Evolutionary conservation across 2,888 invertebrate genomes (phyloP).

Genomic region (Calephelis perditalis): DNA sequence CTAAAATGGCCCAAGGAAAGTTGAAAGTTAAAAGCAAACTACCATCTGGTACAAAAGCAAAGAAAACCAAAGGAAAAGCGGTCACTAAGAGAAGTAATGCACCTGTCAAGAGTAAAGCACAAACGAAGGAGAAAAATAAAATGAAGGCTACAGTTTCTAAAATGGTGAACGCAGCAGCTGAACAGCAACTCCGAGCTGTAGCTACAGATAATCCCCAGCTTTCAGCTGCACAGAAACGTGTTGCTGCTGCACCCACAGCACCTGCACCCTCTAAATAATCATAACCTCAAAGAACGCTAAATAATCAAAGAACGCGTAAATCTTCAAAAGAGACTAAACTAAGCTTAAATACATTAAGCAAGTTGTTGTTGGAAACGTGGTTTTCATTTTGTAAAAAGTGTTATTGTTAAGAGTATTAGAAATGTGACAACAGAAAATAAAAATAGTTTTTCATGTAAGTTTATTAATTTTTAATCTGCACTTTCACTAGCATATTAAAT

Average conservation of each 20-base stretch:
- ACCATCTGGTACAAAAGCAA: constrained; percentile 74
- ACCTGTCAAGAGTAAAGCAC: constrained; percentile 81
- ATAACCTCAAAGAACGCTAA: not conserved
- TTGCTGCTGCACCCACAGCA: constrained; percentile 62
- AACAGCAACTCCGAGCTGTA: constrained; percentile 80
- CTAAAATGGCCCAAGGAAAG: constrained; percentile 82
- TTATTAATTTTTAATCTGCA: too few species aligned
- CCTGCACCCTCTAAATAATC: constrained; percentile 51
- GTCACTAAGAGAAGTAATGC: constrained; percentile 80
- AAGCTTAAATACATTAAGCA: too few species aligned
- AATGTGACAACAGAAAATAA: too few species aligned
- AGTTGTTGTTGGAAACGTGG: too few species aligned
- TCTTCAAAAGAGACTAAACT: too few species aligned
- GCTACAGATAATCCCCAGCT: constrained; percentile 73
- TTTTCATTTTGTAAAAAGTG: too few species aligned
- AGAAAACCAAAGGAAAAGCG: constrained; percentile 74
- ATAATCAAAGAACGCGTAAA: too few species aligned
- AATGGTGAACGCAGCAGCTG: constrained; percentile 83
- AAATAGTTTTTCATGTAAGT: too few species aligned
- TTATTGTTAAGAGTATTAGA: too few species aligned
- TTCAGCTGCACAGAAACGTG: constrained; percentile 67
- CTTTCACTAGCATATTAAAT: too few species aligned
- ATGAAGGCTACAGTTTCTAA: constrained; percentile 82
- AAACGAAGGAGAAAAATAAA: constrained; percentile 77
- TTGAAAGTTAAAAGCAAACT: constrained; percentile 81